phyloP scores from a whole-genome alignment of 2,797 vertebrate species.

The Pteronotus mesoamericanus region DNA sequence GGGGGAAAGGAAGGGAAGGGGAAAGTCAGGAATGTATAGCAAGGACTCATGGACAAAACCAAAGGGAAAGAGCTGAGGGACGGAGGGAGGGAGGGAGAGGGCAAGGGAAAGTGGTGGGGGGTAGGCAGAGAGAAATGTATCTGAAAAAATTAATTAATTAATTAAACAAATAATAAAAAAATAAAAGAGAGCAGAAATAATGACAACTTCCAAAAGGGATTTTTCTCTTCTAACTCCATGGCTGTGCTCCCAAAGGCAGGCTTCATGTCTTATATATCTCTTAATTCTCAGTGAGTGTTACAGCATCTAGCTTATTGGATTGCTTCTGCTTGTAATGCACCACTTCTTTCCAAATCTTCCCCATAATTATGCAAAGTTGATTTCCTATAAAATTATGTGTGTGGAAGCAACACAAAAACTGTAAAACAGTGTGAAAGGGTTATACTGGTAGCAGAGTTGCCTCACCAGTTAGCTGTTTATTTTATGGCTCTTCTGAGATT shows the following conservation, averaged over 20 bases:
- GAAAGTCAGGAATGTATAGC: too few relatives aligned
- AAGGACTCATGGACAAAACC: too few relatives aligned
- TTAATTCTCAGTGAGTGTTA: not conserved
- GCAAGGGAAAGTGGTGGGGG: too few relatives aligned
- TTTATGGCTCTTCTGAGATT: not conserved
- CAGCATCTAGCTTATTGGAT: not conserved
- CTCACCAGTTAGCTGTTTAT: not conserved
- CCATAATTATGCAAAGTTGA: not conserved
- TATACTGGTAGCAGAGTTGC: not conserved
- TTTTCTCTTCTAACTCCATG: not conserved
- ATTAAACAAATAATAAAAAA: too few relatives aligned
- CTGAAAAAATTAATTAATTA: too few relatives aligned
- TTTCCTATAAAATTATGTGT: not conserved
- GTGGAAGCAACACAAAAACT: not conserved
- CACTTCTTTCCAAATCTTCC: not conserved
- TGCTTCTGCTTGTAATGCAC: not conserved
- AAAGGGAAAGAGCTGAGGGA: too few relatives aligned
- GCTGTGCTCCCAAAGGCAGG: not conserved
- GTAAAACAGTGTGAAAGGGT: not conserved
- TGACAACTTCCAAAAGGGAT: not conserved
- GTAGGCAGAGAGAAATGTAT: too few relatives aligned
- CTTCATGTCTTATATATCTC: not conserved
- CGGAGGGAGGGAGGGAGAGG: too few relatives aligned
- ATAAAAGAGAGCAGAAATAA: not conserved
- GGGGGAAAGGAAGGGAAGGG: too few relatives aligned